Conservation (phyloP, 2,113 vertebrate species). For the Paramisgurnus dabryanus region DNA sequence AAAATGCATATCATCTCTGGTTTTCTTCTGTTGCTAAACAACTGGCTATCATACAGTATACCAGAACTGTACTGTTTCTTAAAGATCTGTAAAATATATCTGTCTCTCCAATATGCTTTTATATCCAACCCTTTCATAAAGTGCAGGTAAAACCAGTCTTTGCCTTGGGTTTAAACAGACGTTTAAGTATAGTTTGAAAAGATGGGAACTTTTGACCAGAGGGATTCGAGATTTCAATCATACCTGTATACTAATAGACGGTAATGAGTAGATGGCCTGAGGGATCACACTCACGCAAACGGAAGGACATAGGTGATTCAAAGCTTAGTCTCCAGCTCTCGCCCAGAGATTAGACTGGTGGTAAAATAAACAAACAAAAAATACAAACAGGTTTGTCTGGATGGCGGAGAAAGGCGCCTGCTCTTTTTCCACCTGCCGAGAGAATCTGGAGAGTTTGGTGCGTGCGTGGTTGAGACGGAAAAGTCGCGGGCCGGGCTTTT, state of each 20-base stretch:
- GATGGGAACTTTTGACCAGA: background rate
- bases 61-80: too few species aligned
- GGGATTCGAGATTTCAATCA: constrained; percentile 10
- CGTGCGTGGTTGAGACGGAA: constrained; percentile 49
- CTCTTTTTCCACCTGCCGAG: constrained; percentile 51
- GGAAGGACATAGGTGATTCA: constrained; percentile 38
- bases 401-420: constrained; percentile 22
- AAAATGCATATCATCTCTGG: too few species aligned
- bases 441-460: constrained; percentile 35
- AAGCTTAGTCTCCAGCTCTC: constrained; percentile 39
- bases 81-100: too few species aligned
- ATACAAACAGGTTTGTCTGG: constrained; percentile 49
- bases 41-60: too few species aligned
- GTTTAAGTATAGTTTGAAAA: background rate
- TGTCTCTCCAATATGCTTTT: too few species aligned
- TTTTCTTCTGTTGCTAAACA: too few species aligned
- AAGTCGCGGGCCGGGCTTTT: constrained; percentile 36
- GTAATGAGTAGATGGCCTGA: constrained; percentile 10
- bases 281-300: constrained; percentile 20
- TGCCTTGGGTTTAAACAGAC: too few species aligned
- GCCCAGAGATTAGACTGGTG: constrained; percentile 42
- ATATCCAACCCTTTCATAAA: too few species aligned
- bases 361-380: constrained; percentile 21
- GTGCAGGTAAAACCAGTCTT: background rate
- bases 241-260: background rate